Percentiles rank a stretch among this genome's conserved stretches.
These are phyloP conservation scores for Drosophila insularis DNA, from an alignment of 1,140 invertebrate species.

Conservation along the genomic window DNA sequence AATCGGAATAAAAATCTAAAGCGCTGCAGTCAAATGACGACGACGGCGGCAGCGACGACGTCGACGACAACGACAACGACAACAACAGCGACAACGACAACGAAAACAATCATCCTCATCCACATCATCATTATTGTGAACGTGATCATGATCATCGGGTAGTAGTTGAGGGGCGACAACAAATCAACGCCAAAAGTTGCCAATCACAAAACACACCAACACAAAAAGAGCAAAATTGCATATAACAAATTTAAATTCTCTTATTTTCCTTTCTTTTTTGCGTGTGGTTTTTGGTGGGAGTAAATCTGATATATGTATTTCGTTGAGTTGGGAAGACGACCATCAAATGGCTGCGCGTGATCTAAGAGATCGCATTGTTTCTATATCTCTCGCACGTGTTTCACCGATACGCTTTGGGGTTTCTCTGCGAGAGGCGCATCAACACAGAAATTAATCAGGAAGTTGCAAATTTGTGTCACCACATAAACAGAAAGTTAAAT, in stretches of 20 bases:
- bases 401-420: background rate
- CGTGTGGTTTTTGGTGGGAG: background rate
- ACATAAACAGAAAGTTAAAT: background rate
- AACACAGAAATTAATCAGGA: constrained; percentile 68
- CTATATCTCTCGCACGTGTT: background rate
- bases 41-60: background rate
- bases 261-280: background rate
- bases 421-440: constrained; percentile 1
- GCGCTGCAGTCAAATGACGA: constrained; percentile 9
- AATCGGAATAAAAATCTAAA: constrained; percentile 8
- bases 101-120: background rate
- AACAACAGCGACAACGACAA: background rate
- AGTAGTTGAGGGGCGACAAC: constrained; percentile 1
- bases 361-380: background rate
- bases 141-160: background rate
- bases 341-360: constrained; percentile 4
- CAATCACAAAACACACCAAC: constrained; percentile 1
- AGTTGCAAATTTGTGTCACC: constrained; percentile 68
- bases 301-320: background rate
- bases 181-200: constrained; percentile 4
- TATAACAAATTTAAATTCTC: background rate
- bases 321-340: background rate
- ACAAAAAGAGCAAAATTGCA: constrained; percentile 2
- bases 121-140: background rate
- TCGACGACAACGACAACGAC: background rate